phyloP scores from a whole-genome alignment of 64 coral and sea anemone species.

The Exaiptasia diaphana region DNA sequence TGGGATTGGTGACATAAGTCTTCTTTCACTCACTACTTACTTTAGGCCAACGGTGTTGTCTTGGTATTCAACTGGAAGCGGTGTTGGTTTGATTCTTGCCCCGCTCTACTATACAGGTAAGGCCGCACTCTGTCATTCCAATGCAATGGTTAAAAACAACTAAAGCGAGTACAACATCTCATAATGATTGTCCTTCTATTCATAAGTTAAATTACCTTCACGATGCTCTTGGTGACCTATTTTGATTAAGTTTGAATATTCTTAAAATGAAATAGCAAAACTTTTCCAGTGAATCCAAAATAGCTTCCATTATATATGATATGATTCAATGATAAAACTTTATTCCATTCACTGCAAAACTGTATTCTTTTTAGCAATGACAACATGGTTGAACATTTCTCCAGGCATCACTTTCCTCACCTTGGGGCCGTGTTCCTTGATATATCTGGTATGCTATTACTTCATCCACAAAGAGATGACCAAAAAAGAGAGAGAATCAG shows the following conservation, averaged over 20 bases:
- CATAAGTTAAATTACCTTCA: not conserved
- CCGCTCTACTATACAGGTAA: constrained; percentile 69
- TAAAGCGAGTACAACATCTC: not conserved
- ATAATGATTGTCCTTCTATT: not conserved
- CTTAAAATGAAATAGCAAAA: not conserved
- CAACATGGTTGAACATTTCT: too few species aligned
- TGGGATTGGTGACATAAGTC: constrained; percentile 27
- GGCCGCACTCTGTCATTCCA: too few species aligned
- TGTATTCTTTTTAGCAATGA: too few species aligned
- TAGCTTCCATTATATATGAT: too few species aligned
- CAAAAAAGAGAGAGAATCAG: too few species aligned
- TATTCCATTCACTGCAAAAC: too few species aligned
- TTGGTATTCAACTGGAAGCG: constrained; percentile 53
- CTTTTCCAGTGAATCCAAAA: not conserved
- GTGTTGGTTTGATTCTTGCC: constrained; percentile 17
- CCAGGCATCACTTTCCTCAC: too few species aligned
- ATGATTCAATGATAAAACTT: too few species aligned
- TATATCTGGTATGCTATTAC: too few species aligned
- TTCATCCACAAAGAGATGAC: too few species aligned
- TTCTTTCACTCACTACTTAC: constrained; percentile 56
- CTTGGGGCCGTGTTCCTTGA: too few species aligned
- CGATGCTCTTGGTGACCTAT: not conserved
- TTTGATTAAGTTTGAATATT: not conserved
- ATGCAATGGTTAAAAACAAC: not conserved
- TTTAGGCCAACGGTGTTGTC: constrained; percentile 13